A percentile compares a stretch with the other conserved stretches of the same genome.
These are phyloP conservation scores for Harlomillsia oculata DNA, from an alignment of 1,140 invertebrate species.

Conservation along the genomic window DNA sequence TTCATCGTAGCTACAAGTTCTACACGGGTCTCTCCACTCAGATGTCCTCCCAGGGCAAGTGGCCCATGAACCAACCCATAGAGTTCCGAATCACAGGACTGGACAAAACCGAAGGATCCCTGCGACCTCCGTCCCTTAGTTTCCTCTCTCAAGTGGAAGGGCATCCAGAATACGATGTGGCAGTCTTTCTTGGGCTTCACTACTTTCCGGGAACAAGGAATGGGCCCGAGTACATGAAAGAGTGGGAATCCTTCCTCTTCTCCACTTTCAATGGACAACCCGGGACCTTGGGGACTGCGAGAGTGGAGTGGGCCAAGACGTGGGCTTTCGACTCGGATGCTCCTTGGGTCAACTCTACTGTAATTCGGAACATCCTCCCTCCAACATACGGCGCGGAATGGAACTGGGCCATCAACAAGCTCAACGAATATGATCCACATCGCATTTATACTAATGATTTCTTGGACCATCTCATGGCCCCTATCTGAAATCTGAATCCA, in stretches of 20 bases:
- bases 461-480: not conserved
- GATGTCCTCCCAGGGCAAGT: not conserved
- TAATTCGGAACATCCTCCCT: slow-evolving; percentile 5
- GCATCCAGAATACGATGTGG: not conserved
- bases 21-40: not conserved
- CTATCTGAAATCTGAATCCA: too few relatives aligned
- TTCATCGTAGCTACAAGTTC: not conserved
- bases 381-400: slow-evolving; percentile 5
- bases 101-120: not conserved
- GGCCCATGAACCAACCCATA: slow-evolving; percentile 3
- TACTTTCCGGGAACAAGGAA: not conserved
- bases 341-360: slow-evolving; percentile 1
- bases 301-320: slow-evolving; percentile 9
- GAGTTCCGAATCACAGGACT: slow-evolving; percentile 9
- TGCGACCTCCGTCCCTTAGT: slow-evolving; percentile 1
- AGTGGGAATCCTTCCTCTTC: not conserved
- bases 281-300: not conserved
- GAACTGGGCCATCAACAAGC: slow-evolving; percentile 4
- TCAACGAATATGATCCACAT: slow-evolving; percentile 15
- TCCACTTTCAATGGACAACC: slow-evolving; percentile 2
- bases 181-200: not conserved
- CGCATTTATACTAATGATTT: slow-evolving; percentile 7
- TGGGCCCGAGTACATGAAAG: slow-evolving; percentile 2
- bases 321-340: slow-evolving; percentile 2
- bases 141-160: not conserved